Evolutionary conservation across 2,113 vertebrate genomes (phyloP).

Genomic region (Hassar affinis): DNA sequence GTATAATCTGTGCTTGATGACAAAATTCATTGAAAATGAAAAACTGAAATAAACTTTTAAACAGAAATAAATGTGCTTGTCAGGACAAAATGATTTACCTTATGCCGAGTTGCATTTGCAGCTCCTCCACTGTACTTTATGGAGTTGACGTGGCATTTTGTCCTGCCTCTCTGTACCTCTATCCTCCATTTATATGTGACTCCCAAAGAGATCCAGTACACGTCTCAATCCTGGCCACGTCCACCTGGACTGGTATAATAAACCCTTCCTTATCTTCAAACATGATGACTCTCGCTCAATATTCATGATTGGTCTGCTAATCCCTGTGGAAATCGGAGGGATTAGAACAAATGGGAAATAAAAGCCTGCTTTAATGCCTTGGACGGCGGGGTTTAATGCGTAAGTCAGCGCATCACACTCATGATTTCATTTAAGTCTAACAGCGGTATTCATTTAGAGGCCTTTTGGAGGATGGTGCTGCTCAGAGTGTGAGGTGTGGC

Average conservation of each 20-base stretch:
- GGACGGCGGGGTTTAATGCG: constrained; percentile 64
- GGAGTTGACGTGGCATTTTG: neutral
- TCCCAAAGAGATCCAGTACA: neutral
- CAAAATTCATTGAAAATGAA: too few relatives aligned
- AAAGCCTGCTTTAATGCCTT: constrained; percentile 69
- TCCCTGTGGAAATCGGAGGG: constrained; percentile 73
- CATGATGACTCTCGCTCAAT: constrained; percentile 53
- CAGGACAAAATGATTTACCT: constrained; percentile 23
- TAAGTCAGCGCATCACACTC: constrained; percentile 55
- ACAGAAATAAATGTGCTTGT: too few relatives aligned
- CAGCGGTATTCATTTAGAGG: neutral
- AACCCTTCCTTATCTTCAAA: neutral
- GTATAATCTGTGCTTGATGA: too few relatives aligned
- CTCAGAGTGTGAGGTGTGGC: neutral
- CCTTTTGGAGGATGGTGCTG: neutral
- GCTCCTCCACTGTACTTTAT: neutral
- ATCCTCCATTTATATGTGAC: neutral
- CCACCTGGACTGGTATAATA: constrained; percentile 4
- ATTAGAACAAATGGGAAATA: constrained; percentile 71
- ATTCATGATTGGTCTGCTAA: constrained; percentile 71
- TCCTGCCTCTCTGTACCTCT: neutral
- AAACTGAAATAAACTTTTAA: neutral
- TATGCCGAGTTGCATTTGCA: neutral
- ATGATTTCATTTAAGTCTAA: constrained; percentile 21
- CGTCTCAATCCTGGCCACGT: neutral